phyloP scores from a whole-genome alignment of 92 coral and sea anemone species.

The Epizoanthus scotinus region DNA sequence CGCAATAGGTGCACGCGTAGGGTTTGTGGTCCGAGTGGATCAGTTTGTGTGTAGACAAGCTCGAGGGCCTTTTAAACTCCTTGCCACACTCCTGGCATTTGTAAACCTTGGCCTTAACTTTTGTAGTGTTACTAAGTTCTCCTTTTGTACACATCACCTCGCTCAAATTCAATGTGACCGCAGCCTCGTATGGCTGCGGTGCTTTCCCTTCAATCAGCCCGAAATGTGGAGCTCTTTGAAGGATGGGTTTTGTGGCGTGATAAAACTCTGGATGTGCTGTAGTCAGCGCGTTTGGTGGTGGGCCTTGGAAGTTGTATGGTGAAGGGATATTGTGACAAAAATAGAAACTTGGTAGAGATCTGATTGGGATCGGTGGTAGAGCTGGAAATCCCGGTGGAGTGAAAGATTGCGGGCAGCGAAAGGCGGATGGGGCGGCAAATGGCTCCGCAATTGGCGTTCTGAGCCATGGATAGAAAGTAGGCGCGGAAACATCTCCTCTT shows the following conservation, averaged over 20 bases:
- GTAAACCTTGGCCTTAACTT: conserved; percentile 60
- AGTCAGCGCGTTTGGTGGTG: conserved; percentile 9
- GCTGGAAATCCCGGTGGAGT: conserved; percentile 5
- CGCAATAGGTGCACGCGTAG: conserved; percentile 77
- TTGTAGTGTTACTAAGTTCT: conserved; percentile 33
- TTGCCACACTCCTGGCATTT: conserved; percentile 85
- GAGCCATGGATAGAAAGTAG: conserved; percentile 19
- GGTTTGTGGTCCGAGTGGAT: conserved; percentile 93
- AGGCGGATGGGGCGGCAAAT: conserved; percentile 33
- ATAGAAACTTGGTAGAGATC: conserved; percentile 13
- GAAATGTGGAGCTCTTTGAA: conserved; percentile 34
- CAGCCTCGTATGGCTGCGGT: conserved; percentile 2
- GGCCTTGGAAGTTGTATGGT: conserved; percentile 7
- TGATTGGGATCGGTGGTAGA: conserved; percentile 12
- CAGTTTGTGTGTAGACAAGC: conserved; percentile 82
- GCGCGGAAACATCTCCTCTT: background rate
- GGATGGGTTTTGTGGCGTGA: conserved; percentile 13
- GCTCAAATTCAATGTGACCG: background rate
- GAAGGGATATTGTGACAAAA: conserved; percentile 14
- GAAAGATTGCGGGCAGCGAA: conserved; percentile 23
- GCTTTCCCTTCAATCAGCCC: conserved; percentile 32
- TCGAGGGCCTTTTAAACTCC: conserved; percentile 87
- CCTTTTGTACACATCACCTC: conserved; percentile 1
- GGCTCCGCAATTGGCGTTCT: conserved; percentile 1
- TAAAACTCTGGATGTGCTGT: conserved; percentile 7